Percentiles rank a stretch among this genome's conserved stretches.
Evolutionary conservation across 2,797 vertebrate genomes (phyloP).

Genomic region (Cuculus canorus): DNA sequence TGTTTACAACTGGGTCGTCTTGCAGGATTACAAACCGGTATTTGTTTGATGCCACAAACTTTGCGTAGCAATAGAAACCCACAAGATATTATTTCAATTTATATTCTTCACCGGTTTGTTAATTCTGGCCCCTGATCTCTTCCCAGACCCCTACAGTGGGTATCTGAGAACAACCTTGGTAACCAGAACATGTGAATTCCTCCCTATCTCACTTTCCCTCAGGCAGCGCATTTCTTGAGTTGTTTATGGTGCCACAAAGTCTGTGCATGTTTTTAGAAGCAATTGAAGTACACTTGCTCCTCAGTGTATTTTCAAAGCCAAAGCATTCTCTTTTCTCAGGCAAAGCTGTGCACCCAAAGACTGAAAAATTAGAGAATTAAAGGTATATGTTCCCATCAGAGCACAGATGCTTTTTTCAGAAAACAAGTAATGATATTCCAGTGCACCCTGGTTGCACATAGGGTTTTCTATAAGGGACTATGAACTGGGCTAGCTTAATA

Average conservation of each 20-base stretch:
- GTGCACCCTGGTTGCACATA: neutral
- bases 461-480: neutral
- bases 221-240: neutral
- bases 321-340: neutral
- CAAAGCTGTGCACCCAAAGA: neutral
- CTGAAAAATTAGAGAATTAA: neutral
- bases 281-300: neutral
- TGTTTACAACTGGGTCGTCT: neutral
- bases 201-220: neutral
- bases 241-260: neutral
- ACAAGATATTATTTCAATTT: neutral
- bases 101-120: neutral
- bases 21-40: neutral
- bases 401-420: neutral
- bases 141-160: neutral
- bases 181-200: neutral
- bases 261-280: slow-evolving; percentile 18
- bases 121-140: neutral
- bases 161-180: neutral
- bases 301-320: neutral
- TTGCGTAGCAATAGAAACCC: neutral
- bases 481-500: neutral
- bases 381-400: neutral
- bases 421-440: neutral
- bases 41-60: neutral